Percentiles rank a stretch among this genome's conserved stretches.
Evolutionary conservation across 2,797 vertebrate species (phyloP).

Genomic region (Cephalopachus bancanus): DNA sequence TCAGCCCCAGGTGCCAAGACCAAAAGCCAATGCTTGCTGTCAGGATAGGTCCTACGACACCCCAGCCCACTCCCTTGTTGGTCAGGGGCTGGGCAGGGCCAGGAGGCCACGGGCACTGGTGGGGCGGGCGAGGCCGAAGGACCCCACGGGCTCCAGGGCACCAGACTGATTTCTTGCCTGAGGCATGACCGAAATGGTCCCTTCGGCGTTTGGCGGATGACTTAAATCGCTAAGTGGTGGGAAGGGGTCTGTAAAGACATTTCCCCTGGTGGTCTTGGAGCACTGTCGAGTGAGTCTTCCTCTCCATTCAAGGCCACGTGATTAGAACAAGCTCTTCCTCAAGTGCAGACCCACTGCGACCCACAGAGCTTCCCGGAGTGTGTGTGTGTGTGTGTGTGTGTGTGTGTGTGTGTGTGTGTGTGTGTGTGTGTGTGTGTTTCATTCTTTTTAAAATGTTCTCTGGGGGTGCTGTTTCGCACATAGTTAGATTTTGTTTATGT

Average conservation of each 20-base stretch:
- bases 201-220: not conserved
- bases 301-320: not conserved
- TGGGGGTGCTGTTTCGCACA: not conserved
- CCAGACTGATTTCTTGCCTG: not conserved
- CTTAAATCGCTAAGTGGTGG: not conserved
- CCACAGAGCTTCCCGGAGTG: too few species aligned
- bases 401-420: not conserved
- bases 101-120: not conserved
- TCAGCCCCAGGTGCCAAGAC: not conserved
- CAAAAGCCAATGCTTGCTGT: not conserved
- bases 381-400: not conserved
- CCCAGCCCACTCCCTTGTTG: accelerated
- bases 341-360: not conserved
- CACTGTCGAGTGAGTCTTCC: accelerated
- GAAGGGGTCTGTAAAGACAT: too few species aligned
- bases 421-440: not conserved
- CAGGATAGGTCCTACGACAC: accelerated
- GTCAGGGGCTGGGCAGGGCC: too few species aligned
- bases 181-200: not conserved
- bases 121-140: too few species aligned
- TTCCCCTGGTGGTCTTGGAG: not conserved
- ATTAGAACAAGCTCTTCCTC: not conserved
- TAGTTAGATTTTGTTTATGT: not conserved
- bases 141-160: accelerated
- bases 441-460: not conserved